phyloP scores from a whole-genome alignment of 2,113 vertebrate species.

The Aldabrachelys gigantea region DNA sequence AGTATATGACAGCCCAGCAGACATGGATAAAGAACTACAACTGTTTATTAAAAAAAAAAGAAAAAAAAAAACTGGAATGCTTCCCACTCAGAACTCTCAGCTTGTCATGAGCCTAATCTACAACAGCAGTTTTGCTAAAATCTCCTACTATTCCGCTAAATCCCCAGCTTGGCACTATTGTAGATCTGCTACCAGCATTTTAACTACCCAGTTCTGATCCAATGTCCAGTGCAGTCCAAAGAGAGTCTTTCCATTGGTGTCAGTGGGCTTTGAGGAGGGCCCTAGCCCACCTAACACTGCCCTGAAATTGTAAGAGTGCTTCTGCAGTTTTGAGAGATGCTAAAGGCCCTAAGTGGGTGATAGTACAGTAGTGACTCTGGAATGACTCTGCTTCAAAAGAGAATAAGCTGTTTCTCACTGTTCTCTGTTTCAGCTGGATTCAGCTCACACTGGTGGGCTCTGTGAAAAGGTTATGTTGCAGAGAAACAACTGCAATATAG shows the following conservation, averaged over 20 bases:
- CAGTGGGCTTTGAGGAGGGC: conserved; percentile 41
- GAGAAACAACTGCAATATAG: neutral
- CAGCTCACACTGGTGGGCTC: neutral
- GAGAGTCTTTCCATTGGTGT: neutral
- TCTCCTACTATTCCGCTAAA: conserved; percentile 11
- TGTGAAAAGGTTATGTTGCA: neutral
- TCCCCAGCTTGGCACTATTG: conserved; percentile 4
- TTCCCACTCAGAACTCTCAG: conserved; percentile 19
- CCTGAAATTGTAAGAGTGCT: conserved; percentile 18
- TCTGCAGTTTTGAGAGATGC: conserved; percentile 4
- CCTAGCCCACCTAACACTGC: neutral
- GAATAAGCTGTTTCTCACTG: conserved; percentile 6
- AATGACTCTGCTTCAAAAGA: neutral
- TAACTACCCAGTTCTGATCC: conserved; percentile 27
- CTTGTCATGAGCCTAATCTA: conserved; percentile 11
- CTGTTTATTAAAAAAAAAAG: neutral
- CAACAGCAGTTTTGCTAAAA: conserved; percentile 8
- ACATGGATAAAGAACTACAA: neutral
- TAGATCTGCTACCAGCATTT: conserved; percentile 27
- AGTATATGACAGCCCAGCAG: neutral
- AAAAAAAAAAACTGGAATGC: neutral
- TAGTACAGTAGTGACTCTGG: neutral
- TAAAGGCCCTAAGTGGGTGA: conserved; percentile 9
- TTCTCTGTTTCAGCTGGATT: neutral
- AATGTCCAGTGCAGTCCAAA: conserved; percentile 6